Percentiles rank a stretch among this genome's conserved stretches.
Conservation (phyloP, 2,113 vertebrate genomes). For the Odontophorus gujanensis region DNA sequence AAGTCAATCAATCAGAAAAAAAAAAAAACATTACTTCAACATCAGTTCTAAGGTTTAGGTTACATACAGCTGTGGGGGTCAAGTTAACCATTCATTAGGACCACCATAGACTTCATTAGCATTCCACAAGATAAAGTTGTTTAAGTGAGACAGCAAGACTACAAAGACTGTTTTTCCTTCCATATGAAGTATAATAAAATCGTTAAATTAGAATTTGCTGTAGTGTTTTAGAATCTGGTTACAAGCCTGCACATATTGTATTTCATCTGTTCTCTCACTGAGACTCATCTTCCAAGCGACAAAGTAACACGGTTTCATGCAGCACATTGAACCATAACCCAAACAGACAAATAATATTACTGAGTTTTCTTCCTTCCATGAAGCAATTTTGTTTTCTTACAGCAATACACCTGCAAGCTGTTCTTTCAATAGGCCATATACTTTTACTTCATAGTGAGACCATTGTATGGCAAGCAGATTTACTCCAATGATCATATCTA, state of each 20-base stretch:
- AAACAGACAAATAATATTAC: conserved; percentile 33
- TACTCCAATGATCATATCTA: background rate
- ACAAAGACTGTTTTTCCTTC: background rate
- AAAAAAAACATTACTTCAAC: background rate
- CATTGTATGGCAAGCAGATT: background rate
- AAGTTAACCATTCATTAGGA: background rate
- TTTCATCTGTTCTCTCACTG: conserved; percentile 46
- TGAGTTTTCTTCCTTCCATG: background rate
- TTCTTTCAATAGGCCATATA: background rate
- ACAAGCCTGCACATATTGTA: conserved; percentile 45
- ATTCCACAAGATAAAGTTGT: background rate
- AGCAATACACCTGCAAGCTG: conserved; percentile 34
- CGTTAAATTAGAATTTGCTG: conserved; percentile 2
- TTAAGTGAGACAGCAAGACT: background rate
- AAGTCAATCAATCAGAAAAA: background rate
- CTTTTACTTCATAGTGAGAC: background rate
- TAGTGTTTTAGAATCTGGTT: conserved; percentile 7
- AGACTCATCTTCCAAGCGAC: conserved; percentile 14
- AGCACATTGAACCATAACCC: background rate
- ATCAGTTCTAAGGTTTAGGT: fast-evolving
- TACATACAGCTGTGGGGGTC: background rate
- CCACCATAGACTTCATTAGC: background rate
- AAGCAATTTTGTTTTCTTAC: conserved; percentile 27
- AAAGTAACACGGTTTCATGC: background rate
- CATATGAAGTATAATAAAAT: background rate